Base-by-base conservation (phyloP, 2,113 vertebrate species). In the Hippocampus zosterae region DNA sequence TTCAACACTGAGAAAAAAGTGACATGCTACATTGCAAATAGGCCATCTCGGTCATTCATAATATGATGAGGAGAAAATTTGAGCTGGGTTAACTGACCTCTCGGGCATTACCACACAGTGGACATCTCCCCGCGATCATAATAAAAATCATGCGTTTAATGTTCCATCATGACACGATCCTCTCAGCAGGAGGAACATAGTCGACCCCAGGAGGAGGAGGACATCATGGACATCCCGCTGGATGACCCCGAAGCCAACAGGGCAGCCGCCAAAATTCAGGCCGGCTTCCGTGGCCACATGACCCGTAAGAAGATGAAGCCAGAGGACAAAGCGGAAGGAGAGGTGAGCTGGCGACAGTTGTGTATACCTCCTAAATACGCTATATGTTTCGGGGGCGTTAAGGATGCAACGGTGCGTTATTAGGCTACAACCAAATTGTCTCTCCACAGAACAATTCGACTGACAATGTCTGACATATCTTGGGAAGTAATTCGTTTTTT, bases 241-340 rank as follows among this genome's bases (percentile, higher is more conserved):
- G 96, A 99, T 52, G 97, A 99, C 69, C 96, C 96, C 0, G 95
- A 96, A 52, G 97, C 96, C 85, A 99, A 99, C 71, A 95, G 96
- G 15, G 97, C 97, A 0, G 96, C 97, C 0, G 95, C 97, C 88
- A 98, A 98, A 90, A 99, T 99, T 90, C 97, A 99, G 90, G 97
- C 96, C 0, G 96, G 97, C 80, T 98, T 99, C 88, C 95, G 97
- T 15, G 97, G 97, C 77, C 96, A 99, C 85, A 99, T 99, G 97
- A 98, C 97, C 75, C 91, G 96, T 77, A 99, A 99, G 97, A 98
- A 99, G 95, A 96, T 98, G 90, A 99, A 98, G 90, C 91, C 91
- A 8, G 95, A 95, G 65, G 93, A 94, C 84, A 95, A 98, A 81
- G 92, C 94, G 1, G 84, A 93, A 23, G 83, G 91, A 40, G 94